Conservation (phyloP, 2,888 invertebrate genomes). For the Coecobrya sp. region DNA sequence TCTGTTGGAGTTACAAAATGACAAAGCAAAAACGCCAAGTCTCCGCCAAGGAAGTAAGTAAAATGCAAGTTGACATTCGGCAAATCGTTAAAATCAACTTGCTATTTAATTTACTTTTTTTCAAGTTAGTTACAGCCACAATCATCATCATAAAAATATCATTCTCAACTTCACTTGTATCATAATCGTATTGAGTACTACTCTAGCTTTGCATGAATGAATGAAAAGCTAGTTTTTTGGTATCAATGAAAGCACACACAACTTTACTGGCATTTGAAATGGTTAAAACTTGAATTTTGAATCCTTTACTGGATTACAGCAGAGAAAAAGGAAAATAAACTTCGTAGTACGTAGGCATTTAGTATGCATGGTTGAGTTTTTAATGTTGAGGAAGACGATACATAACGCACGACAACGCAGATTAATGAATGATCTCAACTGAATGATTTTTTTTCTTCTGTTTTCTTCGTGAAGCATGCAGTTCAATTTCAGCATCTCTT, state of each 20-base stretch:
- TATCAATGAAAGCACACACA: background rate
- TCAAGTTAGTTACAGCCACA: background rate
- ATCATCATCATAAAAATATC: background rate
- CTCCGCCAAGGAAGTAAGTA: background rate
- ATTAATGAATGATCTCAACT: conserved; percentile 9
- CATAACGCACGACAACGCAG: background rate
- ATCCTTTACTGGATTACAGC: background rate
- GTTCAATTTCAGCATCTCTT: background rate
- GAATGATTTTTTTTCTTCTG: background rate
- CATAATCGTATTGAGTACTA: background rate
- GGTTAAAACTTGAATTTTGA: background rate
- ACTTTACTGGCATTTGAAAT: background rate
- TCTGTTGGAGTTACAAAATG: background rate
- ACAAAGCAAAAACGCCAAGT: background rate
- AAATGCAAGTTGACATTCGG: background rate
- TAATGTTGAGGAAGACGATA: background rate
- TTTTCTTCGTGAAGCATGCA: background rate
- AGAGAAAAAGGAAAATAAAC: no score
- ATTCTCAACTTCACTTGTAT: background rate
- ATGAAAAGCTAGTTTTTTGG: background rate
- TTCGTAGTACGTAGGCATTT: no score
- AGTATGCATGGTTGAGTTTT: background rate
- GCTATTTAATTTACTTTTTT: conserved; percentile 21
- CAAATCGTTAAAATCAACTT: background rate
- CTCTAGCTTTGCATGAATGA: background rate